Conservation (phyloP, 2,888 invertebrate genomes). For the Tuta absoluta region DNA sequence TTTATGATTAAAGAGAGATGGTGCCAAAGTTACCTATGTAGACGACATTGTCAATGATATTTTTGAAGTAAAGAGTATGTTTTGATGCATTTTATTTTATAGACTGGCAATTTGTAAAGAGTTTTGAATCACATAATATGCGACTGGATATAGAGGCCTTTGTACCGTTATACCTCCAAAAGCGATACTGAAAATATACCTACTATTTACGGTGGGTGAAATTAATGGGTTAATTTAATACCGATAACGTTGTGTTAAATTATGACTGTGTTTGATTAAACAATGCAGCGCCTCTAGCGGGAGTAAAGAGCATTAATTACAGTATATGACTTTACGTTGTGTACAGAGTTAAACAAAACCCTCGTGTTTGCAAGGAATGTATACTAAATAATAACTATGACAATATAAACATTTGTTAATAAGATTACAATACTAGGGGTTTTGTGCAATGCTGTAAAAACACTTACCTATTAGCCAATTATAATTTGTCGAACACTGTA, state of each 20-base stretch:
- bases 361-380: neutral
- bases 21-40: slow-evolving; percentile 41
- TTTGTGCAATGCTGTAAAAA: slow-evolving; percentile 1
- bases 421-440: neutral
- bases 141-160: slow-evolving; percentile 8
- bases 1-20: slow-evolving; percentile 32
- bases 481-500: slow-evolving; percentile 8
- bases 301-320: neutral
- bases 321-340: neutral
- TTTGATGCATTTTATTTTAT: slow-evolving; percentile 6
- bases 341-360: slow-evolving; percentile 2
- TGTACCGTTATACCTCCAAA: neutral
- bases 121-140: neutral
- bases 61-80: neutral
- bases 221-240: neutral
- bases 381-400: slow-evolving; percentile 5
- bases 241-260: neutral
- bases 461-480: neutral
- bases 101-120: neutral
- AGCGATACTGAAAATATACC: too few species aligned
- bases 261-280: neutral
- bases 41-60: slow-evolving; percentile 30
- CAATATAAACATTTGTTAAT: neutral
- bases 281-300: neutral
- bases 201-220: neutral